Evolutionary conservation across 2,888 invertebrate species (phyloP), one percentile per base, ranked within the genome.

Genomic region (Iselma pallidipennis): DNA sequence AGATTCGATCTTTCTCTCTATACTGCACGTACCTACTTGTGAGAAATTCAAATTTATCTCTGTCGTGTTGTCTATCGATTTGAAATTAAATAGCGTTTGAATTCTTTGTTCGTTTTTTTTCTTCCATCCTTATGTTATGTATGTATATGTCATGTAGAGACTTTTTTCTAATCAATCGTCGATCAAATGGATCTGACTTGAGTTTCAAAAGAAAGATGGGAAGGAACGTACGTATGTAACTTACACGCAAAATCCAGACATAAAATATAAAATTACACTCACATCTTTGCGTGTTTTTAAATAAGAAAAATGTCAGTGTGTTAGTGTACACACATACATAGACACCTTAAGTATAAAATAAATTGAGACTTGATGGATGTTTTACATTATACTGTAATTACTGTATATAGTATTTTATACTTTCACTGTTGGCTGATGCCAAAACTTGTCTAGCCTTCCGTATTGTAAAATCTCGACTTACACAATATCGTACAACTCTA

Each of bases 381-480:
- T 55, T 60, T 60, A 55, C 57, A 60, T 60, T 58, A 55, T 55
- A 50, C 57, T 26, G 33, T 23, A 45, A 45, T 45, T 45, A 23
- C 45, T 23, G 23, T 45, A n/a, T 45, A 21, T 55, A 42, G 42
- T 61, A 56, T 61, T 57, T 58, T 58, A 53, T 52, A 63, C 59
- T 63, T 63, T 63, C 58, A 63, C 63, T 51, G 33, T 59, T 28
- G 51, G 55, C 48, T 57, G 57, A 62, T 58, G 55, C 62, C 58
- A 62, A 62, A 62, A 57, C 57, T 50, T 50, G 19, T 55, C 42
- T 45, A 61, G 52, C 53, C 55, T 61, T 61, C 61, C 61, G 58
- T 52, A 62, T 62, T 62, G 55, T 62, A 58, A 45, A 45, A 61
- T 61, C 54, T 53, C 45, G n/a, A 10, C 56, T 56, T 61, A 33